Evolutionary conservation across 2,888 invertebrate species (phyloP).

Genomic region (Protula sp.): DNA sequence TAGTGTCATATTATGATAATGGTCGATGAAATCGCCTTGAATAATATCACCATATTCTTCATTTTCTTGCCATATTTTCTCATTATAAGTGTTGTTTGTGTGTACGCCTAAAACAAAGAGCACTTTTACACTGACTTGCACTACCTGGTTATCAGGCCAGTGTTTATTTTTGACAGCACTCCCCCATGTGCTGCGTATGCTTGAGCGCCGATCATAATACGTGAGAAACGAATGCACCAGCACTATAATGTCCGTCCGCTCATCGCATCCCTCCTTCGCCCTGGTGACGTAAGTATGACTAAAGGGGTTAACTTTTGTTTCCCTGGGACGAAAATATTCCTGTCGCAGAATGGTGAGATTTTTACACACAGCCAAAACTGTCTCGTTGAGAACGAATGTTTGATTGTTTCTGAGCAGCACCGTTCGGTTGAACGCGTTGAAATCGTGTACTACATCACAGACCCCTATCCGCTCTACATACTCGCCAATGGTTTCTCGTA

Average conservation of each 20-base stretch:
- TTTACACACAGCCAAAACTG: background rate
- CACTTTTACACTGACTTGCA: slow-evolving; percentile 9
- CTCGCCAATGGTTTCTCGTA: no score
- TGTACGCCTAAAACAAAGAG: slow-evolving; percentile 23
- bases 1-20: slow-evolving; percentile 25
- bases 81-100: slow-evolving; percentile 9
- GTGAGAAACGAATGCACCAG: slow-evolving; percentile 57
- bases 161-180: slow-evolving; percentile 2
- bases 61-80: slow-evolving; percentile 10
- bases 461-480: no score
- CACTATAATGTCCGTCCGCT: slow-evolving; percentile 15
- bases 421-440: no score
- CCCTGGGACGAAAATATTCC: background rate
- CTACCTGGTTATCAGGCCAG: slow-evolving; percentile 13
- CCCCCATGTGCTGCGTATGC: slow-evolving; percentile 42
- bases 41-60: slow-evolving; percentile 16
- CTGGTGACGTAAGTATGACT: slow-evolving; percentile 6
- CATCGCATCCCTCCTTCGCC: slow-evolving; percentile 7
- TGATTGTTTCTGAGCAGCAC: no score
- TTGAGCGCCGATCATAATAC: slow-evolving; percentile 56
- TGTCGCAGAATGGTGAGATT: background rate
- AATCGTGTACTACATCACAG: no score
- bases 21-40: slow-evolving; percentile 21
- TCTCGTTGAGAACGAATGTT: no score
- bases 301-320: slow-evolving; percentile 8